Evolutionary conservation across 2,888 invertebrate species (phyloP).

Genomic region (Melipona beecheii): DNA sequence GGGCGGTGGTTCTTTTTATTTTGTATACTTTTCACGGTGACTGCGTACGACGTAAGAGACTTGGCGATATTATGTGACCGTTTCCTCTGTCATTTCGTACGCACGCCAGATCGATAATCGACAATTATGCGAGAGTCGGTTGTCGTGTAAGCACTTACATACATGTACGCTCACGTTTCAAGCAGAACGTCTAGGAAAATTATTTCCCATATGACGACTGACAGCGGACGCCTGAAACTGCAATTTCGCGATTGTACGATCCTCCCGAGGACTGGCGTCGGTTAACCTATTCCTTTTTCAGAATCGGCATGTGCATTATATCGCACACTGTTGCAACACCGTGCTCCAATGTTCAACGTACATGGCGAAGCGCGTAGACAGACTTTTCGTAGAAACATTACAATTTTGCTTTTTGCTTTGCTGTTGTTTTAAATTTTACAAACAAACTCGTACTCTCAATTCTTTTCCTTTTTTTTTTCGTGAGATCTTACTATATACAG

Average conservation of each 20-base stretch:
- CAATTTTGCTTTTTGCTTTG: neutral
- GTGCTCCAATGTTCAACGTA: neutral
- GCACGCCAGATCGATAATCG: constrained; percentile 39
- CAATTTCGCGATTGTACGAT: constrained; percentile 42
- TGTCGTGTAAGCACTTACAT: constrained; percentile 19
- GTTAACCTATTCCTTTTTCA: constrained; percentile 9
- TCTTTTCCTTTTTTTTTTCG: too few relatives aligned
- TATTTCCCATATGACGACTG: constrained; percentile 41
- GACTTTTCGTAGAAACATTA: neutral
- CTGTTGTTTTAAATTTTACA: neutral
- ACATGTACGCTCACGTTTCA: constrained; percentile 16
- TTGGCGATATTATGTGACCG: constrained; percentile 16
- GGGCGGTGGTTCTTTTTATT: neutral
- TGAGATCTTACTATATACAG: too few relatives aligned
- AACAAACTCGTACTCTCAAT: neutral
- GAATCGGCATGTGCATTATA: neutral
- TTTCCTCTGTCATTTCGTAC: constrained; percentile 22
- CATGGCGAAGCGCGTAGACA: neutral
- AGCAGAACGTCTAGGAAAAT: constrained; percentile 33
- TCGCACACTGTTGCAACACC: neutral
- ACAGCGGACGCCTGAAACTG: constrained; percentile 29
- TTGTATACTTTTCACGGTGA: neutral
- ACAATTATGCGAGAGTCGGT: constrained; percentile 32
- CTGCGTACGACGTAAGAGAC: neutral
- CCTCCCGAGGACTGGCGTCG: constrained; percentile 8